A percentile compares a stretch with the other conserved stretches of the same genome.
Conservation (phyloP, 2,888 invertebrate genomes). For the Dynastes tityus region DNA sequence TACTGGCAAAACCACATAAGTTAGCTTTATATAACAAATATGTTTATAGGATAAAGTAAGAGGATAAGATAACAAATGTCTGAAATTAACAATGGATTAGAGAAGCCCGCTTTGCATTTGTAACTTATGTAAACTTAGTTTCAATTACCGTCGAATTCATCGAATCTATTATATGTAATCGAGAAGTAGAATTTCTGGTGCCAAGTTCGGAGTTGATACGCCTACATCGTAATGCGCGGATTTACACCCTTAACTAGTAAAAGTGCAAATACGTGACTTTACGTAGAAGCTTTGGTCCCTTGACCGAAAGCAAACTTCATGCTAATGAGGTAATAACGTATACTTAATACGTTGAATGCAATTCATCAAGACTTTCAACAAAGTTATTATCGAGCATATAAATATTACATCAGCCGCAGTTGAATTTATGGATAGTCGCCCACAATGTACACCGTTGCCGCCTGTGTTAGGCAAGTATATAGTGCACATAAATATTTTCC, state of each 20-base stretch:
- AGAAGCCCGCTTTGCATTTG: too few species aligned
- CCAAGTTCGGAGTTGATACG: not conserved
- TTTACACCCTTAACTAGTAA: slow-evolving; percentile 1
- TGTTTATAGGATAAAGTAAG: too few species aligned
- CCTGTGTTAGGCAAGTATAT: too few species aligned
- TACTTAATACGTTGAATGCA: not conserved
- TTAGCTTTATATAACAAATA: too few species aligned
- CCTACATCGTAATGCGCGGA: not conserved
- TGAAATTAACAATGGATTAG: too few species aligned
- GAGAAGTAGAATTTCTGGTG: not conserved
- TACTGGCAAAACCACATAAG: too few species aligned
- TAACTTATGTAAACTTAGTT: too few species aligned
- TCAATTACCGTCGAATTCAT: slow-evolving; percentile 7
- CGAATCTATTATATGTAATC: slow-evolving; percentile 7
- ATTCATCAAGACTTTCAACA: slow-evolving; percentile 8
- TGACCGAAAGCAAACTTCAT: not conserved
- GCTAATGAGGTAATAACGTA: not conserved
- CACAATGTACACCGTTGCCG: too few species aligned
- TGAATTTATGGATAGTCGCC: not conserved
- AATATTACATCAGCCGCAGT: not conserved
- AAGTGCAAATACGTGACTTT: slow-evolving; percentile 3
- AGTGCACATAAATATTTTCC: too few species aligned
- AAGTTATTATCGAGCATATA: not conserved
- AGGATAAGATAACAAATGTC: too few species aligned
- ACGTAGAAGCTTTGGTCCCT: not conserved